Conservation (phyloP, 2,888 invertebrate genomes). For the Dendrolimus houi region DNA sequence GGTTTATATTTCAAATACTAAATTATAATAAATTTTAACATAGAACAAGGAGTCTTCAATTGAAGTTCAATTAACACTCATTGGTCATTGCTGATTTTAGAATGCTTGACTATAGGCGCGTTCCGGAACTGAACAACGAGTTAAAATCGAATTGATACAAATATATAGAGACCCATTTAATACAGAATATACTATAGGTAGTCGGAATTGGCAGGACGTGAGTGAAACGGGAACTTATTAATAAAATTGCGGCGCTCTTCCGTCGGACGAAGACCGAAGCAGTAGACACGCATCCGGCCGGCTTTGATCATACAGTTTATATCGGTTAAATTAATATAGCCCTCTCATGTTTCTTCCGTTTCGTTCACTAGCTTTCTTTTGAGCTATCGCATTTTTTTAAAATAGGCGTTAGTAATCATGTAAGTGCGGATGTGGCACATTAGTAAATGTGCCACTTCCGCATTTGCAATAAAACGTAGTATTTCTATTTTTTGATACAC, state of each 20-base stretch:
- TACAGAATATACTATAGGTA: constrained; percentile 1
- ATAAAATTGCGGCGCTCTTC: constrained; percentile 67
- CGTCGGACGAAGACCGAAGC: constrained; percentile 49
- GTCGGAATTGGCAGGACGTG: constrained; percentile 54
- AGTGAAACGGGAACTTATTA: constrained; percentile 69
- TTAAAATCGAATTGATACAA: too few relatives aligned
- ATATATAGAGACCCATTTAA: not conserved
- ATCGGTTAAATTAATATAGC: constrained; percentile 33
- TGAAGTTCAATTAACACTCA: too few relatives aligned
- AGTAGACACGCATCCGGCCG: constrained; percentile 49
- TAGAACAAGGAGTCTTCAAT: too few relatives aligned
- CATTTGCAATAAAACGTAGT: too few relatives aligned
- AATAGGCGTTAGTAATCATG: not conserved
- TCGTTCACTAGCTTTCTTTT: not conserved
- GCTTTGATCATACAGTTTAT: constrained; percentile 55
- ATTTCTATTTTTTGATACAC: too few relatives aligned
- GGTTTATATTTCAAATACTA: too few relatives aligned
- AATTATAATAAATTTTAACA: too few relatives aligned
- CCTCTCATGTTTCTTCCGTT: constrained; percentile 19
- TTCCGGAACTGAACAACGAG: too few relatives aligned
- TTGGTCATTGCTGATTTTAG: too few relatives aligned
- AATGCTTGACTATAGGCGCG: too few relatives aligned
- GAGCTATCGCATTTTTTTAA: not conserved
- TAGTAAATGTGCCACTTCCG: too few relatives aligned
- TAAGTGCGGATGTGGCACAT: too few relatives aligned